phyloP scores from a whole-genome alignment of 2,113 vertebrate species.

The Leucopternis melanops region DNA sequence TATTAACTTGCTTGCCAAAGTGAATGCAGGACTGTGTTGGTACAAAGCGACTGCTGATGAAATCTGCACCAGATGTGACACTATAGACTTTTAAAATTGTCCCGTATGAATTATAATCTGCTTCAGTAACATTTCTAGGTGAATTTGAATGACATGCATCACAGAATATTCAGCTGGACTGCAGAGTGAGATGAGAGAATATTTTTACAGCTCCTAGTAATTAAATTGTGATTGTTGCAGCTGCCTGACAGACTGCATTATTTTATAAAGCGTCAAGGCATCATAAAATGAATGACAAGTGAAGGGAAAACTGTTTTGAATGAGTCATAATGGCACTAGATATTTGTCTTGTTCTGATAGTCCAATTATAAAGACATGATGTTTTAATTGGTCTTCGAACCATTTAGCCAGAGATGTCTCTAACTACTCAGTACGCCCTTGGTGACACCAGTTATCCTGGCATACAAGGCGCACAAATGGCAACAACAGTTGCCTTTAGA shows the following conservation, averaged over 20 bases:
- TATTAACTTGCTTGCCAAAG: not conserved
- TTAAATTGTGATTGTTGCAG: slow-evolving; percentile 53
- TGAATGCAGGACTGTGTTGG: not conserved
- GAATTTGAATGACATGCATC: slow-evolving; percentile 1
- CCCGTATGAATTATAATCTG: not conserved
- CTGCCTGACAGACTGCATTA: slow-evolving; percentile 20
- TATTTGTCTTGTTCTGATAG: not conserved
- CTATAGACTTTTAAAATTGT: not conserved
- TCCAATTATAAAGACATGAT: not conserved
- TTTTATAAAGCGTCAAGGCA: not conserved
- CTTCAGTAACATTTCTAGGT: slow-evolving; percentile 6
- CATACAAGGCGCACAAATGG: not conserved
- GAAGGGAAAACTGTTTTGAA: slow-evolving; percentile 14
- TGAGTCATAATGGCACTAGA: slow-evolving; percentile 12
- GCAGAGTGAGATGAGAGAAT: not conserved
- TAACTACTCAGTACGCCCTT: not conserved
- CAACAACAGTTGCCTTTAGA: not conserved
- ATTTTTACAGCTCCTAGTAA: slow-evolving; percentile 13
- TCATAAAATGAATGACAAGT: slow-evolving; percentile 37
- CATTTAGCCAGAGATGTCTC: not conserved
- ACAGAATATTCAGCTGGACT: not conserved
- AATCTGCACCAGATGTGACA: not conserved
- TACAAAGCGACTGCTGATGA: not conserved
- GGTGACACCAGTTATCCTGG: not conserved
- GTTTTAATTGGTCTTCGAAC: not conserved